These are phyloP conservation scores for Apamea sordens DNA, from an alignment of 2,888 invertebrate species.

Conservation along the genomic window DNA sequence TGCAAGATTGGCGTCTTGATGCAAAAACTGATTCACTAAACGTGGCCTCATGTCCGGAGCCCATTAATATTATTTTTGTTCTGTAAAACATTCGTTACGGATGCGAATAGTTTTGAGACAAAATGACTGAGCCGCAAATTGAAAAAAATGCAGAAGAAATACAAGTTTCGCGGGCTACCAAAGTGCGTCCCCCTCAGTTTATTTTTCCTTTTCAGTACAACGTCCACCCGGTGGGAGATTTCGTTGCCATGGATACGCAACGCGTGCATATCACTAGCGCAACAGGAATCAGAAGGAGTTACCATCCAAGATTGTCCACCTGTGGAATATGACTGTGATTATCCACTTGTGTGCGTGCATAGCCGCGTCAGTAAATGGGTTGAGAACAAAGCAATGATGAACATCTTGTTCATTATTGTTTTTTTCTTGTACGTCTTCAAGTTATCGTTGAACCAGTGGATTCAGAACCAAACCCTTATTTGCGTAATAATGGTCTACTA, in stretches of 20 bases:
- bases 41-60: background rate
- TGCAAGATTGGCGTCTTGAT: no score
- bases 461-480: background rate
- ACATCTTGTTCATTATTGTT: background rate
- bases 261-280: background rate
- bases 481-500: background rate
- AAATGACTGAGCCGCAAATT: background rate
- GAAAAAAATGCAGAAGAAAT: background rate
- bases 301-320: background rate
- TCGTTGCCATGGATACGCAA: conserved; percentile 4
- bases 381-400: background rate
- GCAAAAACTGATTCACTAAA: background rate
- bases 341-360: background rate
- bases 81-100: background rate
- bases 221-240: no score
- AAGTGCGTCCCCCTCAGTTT: background rate
- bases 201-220: background rate
- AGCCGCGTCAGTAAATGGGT: background rate
- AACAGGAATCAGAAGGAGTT: background rate
- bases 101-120: background rate
- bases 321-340: background rate
- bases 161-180: background rate
- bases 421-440: background rate
- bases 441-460: no score
- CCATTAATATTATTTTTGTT: background rate